Base-by-base conservation (phyloP, 2,888 invertebrate genomes). In the Drosophila mercatorum region DNA sequence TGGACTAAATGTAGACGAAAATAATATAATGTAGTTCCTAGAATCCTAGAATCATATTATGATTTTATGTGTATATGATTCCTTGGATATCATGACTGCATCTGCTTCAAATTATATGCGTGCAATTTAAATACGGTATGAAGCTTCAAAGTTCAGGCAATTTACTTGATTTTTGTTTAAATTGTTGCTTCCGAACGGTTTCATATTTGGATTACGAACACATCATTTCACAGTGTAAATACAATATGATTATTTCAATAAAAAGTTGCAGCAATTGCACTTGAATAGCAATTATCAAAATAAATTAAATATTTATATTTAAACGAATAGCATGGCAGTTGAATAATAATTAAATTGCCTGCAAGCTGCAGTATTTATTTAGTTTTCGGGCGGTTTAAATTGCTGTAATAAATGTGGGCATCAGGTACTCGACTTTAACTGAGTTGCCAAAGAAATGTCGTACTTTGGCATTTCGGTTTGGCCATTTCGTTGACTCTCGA, bases 381-480 rank as follows among this genome's bases (percentile, higher is more conserved):
- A 55, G 36, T n/a, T 44, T 10, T 2, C n/a, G 5, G 17, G 2
- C 26, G 17, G 5, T 6, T 59, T 28, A 28, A 28, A 28, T 28
- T 28, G 28, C 12, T 46, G 12, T 11, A 46, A 22, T 28, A 28
- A 47, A 28, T 46, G 41, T 10, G 46, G 61, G 51, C 41, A 36
- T 53, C 6, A 10, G 41, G 28, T 43, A 36, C 22, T 53, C 52
- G 38, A 56, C 60, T 72, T 55, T 43, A 49, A 66, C 57, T 31
- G 46, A 47, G 72, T 60, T 44, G 5, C 17, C 61, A 40, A 49
- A 31, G 22, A 46, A 58, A 46, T 68, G 41, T 38, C 31, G n/a
- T 0, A 38, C 41, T 55, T 64, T 43, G 51, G 14, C 49, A 44
- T 58, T 41, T 46, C 36, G 44, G 41, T 66, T 53, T 22, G 40